A percentile compares a stretch with the other conserved stretches of the same genome.
Conservation (phyloP, 2,797 vertebrate species). For the Antennarius maculatus region DNA sequence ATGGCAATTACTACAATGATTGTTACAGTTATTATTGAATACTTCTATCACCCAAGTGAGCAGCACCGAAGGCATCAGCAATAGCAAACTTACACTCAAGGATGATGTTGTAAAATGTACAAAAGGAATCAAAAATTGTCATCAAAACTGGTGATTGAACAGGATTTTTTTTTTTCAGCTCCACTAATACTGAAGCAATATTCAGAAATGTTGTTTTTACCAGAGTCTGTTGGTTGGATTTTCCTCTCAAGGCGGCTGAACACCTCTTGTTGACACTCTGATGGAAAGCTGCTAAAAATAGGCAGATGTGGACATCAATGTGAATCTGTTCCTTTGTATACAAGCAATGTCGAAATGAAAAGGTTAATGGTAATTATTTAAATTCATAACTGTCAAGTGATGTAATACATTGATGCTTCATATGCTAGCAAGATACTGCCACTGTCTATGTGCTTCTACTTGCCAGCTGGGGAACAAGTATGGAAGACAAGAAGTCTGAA, state of each 20-base stretch:
- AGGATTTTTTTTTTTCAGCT: neutral
- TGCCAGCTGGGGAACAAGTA: too few relatives aligned
- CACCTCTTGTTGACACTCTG: slow-evolving; percentile 83
- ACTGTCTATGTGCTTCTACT: too few relatives aligned
- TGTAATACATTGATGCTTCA: too few relatives aligned
- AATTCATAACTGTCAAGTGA: too few relatives aligned
- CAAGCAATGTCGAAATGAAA: too few relatives aligned
- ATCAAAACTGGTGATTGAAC: neutral
- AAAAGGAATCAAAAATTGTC: neutral
- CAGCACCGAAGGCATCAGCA: neutral
- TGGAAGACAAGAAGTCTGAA: too few relatives aligned
- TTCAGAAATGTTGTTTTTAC: slow-evolving; percentile 30
- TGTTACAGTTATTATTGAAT: too few relatives aligned
- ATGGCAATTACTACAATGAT: too few relatives aligned
- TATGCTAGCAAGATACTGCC: too few relatives aligned
- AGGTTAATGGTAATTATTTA: too few relatives aligned
- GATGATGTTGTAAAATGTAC: neutral
- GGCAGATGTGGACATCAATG: neutral
- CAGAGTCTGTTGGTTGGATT: slow-evolving; percentile 81
- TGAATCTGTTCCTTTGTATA: neutral
- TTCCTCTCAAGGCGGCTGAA: slow-evolving; percentile 81
- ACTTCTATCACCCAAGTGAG: neutral
- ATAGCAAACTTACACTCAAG: too few relatives aligned
- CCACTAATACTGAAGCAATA: too few relatives aligned
- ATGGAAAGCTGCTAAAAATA: slow-evolving; percentile 74